Conservation (phyloP, 2,888 invertebrate species). For the Coronaproctus castanopsis region DNA sequence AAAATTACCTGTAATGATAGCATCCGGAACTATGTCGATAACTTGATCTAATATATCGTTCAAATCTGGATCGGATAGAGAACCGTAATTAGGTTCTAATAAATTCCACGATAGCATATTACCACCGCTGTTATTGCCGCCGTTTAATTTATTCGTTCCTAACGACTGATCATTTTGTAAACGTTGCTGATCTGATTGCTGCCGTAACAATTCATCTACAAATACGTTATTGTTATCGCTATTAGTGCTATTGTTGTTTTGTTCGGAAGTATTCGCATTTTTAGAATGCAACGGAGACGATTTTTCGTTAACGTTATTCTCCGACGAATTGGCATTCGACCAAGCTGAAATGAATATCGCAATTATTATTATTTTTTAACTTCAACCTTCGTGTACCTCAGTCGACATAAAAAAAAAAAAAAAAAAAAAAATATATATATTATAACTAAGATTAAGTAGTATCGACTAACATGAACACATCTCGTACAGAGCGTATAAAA, state of each 20-base stretch:
- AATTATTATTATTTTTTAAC: too few relatives aligned
- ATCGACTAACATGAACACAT: too few relatives aligned
- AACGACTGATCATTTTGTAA: slow-evolving; percentile 25
- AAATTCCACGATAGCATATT: slow-evolving; percentile 26
- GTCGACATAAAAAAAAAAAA: too few relatives aligned
- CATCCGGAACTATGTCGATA: slow-evolving; percentile 56
- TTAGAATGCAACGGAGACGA: background rate
- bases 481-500: too few relatives aligned
- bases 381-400: too few relatives aligned
- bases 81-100: slow-evolving; percentile 21
- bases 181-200: slow-evolving; percentile 20
- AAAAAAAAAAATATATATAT: too few relatives aligned
- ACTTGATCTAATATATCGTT: slow-evolving; percentile 71
- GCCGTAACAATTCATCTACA: slow-evolving; percentile 24
- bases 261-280: background rate
- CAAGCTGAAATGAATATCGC: background rate
- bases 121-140: slow-evolving; percentile 28
- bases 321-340: background rate
- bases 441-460: too few relatives aligned
- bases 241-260: background rate
- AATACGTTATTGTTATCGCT: background rate
- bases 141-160: slow-evolving; percentile 28
- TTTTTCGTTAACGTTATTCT: background rate
- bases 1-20: slow-evolving; percentile 25
- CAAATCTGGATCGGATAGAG: slow-evolving; percentile 46